Base-by-base conservation (phyloP, 92 coral and sea anemone species). In the Paragorgia papillata region DNA sequence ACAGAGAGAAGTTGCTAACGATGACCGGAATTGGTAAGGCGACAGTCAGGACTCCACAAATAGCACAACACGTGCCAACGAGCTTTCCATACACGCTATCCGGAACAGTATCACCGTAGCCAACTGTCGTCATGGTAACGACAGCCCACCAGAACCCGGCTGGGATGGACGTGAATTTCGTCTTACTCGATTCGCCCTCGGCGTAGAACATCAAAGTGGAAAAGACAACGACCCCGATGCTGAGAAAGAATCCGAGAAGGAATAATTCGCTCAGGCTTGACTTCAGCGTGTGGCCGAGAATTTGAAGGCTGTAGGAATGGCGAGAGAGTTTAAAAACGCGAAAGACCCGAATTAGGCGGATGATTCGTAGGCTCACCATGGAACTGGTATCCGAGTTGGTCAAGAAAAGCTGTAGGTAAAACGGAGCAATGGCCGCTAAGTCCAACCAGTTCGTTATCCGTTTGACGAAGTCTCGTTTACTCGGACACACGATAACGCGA, bases 141-240 rank as follows among this genome's bases (percentile, higher is more conserved):
- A 95, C 97, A 21, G 99, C 99, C 99, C 99, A 95, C 99, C 99
- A 95, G 79, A 95, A 95, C 18, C 94, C 87, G 43, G 88, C 90
- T 50, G 99, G 99, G 71, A 95, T 95, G 25, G 97, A 88, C 57
- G 89, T 86, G 73, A 95, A 95, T 58, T 84, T 81, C 0, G 86
- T 81, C 28, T 50, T 13, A 6, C 53, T 67, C 0, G 67, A 67
- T 71, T 91, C 99, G 39, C 85, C 89, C 66, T 95, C 99, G 71
- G 99, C 99, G 82, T 91, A 95, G 64, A 83, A 95, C 18, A 95
- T 95, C 30, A 91, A 70, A 22, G 92, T 91, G 27, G 99, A 95
- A 53, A 95, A 95, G 25, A 95, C 92, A 26, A 95, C 85, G n/a
- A 95, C 97, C 0, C 99, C 99, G 50, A 95, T 95, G 20, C 97